Evolutionary conservation across 1,140 invertebrate species (phyloP).

Genomic region (Apis laboriosa): DNA sequence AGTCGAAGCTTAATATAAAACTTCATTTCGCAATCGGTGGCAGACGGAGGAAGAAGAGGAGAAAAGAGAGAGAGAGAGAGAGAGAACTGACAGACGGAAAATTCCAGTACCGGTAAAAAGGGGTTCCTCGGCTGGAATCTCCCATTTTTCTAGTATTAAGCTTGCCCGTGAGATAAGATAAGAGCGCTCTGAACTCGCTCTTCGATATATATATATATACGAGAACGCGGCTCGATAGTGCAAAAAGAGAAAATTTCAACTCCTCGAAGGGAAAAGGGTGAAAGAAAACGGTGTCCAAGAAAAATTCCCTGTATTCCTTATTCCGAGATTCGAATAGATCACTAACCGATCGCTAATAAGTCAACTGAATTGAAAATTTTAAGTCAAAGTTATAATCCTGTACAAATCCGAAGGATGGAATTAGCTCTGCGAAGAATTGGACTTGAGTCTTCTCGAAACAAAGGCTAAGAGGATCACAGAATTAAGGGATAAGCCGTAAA

Average conservation of each 20-base stretch:
- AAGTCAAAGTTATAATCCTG: too few relatives aligned
- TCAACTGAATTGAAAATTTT: too few relatives aligned
- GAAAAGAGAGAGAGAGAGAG: too few relatives aligned
- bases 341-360: too few relatives aligned
- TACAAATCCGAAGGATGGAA: too few relatives aligned
- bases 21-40: constrained; percentile 80
- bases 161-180: constrained; percentile 46
- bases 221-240: neutral
- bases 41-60: constrained; percentile 70
- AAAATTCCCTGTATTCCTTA: neutral
- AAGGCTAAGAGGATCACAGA: too few relatives aligned
- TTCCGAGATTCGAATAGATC: too few relatives aligned
- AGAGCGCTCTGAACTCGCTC: constrained; percentile 3
- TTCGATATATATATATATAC: constrained; percentile 17
- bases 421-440: too few relatives aligned
- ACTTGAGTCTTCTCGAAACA: too few relatives aligned
- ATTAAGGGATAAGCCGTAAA: too few relatives aligned
- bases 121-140: constrained; percentile 28
- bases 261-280: neutral
- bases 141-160: constrained; percentile 63
- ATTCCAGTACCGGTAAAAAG: constrained; percentile 65
- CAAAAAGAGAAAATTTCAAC: constrained; percentile 17
- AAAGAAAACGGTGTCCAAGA: too few relatives aligned
- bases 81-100: constrained; percentile 69
- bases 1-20: constrained; percentile 80